Evolutionary conservation across 2,113 vertebrate genomes (phyloP).

Genomic region (Zootoca vivipara): DNA sequence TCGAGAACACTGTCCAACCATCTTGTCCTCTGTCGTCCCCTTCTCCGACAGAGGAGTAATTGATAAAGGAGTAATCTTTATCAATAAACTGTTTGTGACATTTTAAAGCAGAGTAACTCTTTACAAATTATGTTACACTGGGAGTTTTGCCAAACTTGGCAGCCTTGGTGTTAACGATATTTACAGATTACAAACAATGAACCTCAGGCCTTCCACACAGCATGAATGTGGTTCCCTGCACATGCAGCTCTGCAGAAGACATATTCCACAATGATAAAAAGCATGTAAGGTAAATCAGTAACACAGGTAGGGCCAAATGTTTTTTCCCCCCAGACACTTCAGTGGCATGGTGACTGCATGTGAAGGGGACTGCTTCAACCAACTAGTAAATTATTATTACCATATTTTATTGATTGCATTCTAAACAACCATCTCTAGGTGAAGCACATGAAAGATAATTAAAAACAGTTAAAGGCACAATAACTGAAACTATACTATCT

Average conservation of each 20-base stretch:
- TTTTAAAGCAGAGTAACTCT: background rate
- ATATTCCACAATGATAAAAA: background rate
- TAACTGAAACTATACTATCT: too few relatives aligned
- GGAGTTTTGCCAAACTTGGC: background rate
- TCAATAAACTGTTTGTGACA: background rate
- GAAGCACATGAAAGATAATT: too few relatives aligned
- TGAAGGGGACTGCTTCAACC: background rate
- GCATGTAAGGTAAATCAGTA: background rate
- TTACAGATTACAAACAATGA: background rate
- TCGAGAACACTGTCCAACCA: too few relatives aligned
- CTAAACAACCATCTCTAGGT: too few relatives aligned
- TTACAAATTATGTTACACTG: background rate
- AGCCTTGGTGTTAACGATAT: background rate
- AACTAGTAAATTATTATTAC: background rate
- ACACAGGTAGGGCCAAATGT: background rate
- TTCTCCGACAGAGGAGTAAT: too few relatives aligned
- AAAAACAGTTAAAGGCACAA: too few relatives aligned
- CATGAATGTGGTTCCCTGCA: background rate
- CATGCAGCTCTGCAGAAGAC: too few relatives aligned
- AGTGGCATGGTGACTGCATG: background rate
- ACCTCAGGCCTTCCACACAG: background rate
- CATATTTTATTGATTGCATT: too few relatives aligned
- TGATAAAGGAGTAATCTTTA: fast-evolving
- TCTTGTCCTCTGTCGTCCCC: too few relatives aligned
- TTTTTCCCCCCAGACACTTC: too few relatives aligned